These are phyloP conservation scores for Ommatoiulus sabulosus DNA, from an alignment of 2,888 invertebrate genomes.

Conservation along the genomic window DNA sequence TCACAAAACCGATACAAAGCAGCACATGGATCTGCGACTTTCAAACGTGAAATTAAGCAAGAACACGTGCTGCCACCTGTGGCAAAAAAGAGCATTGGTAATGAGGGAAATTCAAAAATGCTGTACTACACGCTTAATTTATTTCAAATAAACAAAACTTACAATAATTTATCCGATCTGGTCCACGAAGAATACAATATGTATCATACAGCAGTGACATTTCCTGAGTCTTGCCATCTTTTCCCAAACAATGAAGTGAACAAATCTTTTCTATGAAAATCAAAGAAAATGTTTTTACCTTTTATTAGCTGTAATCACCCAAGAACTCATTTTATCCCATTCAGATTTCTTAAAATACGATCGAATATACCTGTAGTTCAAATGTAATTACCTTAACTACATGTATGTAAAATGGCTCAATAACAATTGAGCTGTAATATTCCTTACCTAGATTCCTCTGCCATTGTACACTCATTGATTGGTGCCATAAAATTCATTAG, in stretches of 20 bases:
- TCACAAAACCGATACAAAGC: not conserved
- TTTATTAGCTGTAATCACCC: no score
- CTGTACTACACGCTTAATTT: not conserved
- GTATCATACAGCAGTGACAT: not conserved
- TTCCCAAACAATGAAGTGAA: not conserved
- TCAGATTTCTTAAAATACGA: no score
- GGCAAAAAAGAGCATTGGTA: not conserved
- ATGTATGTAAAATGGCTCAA: no score
- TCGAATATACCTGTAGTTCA: no score
- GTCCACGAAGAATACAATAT: not conserved
- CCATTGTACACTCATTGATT: constrained; percentile 76
- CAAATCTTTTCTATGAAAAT: not conserved
- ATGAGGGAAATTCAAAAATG: not conserved
- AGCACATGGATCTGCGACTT: not conserved
- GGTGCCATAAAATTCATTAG: constrained; percentile 93
- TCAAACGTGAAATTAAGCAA: not conserved
- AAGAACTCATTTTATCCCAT: no score
- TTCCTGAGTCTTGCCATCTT: not conserved
- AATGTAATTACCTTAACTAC: no score
- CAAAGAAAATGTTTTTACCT: not conserved
- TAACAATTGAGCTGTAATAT: not conserved
- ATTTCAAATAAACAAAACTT: not conserved
- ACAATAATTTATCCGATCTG: not conserved
- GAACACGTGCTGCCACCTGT: not conserved
- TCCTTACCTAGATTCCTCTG: constrained; percentile 77